Percentiles rank a stretch among this genome's conserved stretches.
phyloP scores from a whole-genome alignment of 2,888 invertebrate species.

The Tetrapedia diversipes region DNA sequence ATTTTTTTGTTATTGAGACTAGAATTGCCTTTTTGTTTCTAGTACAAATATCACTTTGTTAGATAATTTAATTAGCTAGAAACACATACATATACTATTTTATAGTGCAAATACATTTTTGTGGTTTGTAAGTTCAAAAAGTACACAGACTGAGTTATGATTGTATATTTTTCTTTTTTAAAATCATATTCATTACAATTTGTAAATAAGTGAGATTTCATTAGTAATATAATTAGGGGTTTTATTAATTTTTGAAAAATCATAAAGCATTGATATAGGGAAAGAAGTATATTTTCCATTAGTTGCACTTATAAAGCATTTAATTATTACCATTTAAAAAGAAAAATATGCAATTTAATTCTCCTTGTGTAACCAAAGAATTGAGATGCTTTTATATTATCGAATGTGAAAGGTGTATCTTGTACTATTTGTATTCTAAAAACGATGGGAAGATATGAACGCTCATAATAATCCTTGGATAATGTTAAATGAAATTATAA shows the following conservation, averaged over 20 bases:
- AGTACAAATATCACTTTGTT: constrained; percentile 51
- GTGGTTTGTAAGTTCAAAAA: constrained; percentile 52
- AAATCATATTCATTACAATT: constrained; percentile 28
- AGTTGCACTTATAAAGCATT: constrained; percentile 36
- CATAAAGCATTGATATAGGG: constrained; percentile 2
- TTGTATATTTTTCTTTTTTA: constrained; percentile 56
- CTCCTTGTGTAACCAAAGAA: constrained; percentile 63
- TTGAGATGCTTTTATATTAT: constrained; percentile 53
- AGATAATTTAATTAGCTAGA: constrained; percentile 52
- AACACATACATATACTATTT: constrained; percentile 46
- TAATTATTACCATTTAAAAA: constrained; percentile 54
- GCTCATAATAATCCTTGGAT: constrained; percentile 41
- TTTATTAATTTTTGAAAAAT: constrained; percentile 5
- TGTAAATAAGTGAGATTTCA: constrained; percentile 21
- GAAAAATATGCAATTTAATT: constrained; percentile 57
- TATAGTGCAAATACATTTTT: constrained; percentile 50
- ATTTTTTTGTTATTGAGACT: constrained; percentile 36
- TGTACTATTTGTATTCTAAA: constrained; percentile 43
- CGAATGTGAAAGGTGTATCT: constrained; percentile 30
- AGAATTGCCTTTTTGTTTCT: constrained; percentile 50
- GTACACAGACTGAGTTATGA: constrained; percentile 61
- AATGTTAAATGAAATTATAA: constrained; percentile 47
- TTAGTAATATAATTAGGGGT: constrained; percentile 7
- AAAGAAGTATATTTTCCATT: constrained; percentile 33
- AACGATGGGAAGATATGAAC: constrained; percentile 24